Evolutionary conservation across 2,888 invertebrate species (phyloP), one percentile per base, ranked within the genome.

Genomic region (Ectemnius lituratus): DNA sequence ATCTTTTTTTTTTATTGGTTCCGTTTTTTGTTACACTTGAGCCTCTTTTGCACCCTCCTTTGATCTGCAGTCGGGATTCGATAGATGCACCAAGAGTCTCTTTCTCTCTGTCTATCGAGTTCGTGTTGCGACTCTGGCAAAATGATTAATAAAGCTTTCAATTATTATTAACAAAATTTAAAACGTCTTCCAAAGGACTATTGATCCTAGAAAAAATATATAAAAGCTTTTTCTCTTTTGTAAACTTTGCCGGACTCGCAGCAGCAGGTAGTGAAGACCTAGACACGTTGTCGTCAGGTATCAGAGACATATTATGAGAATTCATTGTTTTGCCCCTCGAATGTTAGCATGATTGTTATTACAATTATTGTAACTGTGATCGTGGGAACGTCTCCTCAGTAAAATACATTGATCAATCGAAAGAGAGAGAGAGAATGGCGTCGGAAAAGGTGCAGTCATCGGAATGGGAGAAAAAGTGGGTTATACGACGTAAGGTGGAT

Each of bases 21-120:
- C 62, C 72, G 58, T 75, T 78, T 75, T 81, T 79, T 82, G 78
- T 78, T 71, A 84, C 78, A 84, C 80, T 84, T 77, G 80, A 83
- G 83, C 81, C 84, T 86, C 82, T 82, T 85, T 84, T 86, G 87
- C 88, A 87, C 88, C 80, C 74, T 84, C 80, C 80, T 85, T 76
- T 84, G 75, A 79, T 85, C 79, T 86, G 87, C 88, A 88, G 85
- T 84, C 77, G 78, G 86, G 73, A 83, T 81, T 84, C 81, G 82
- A 83, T 86, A 85, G 85, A 87, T 82, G 84, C 85, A 87, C 86
- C 77, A 81, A 77, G 78, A 84, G 75, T 78, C 70, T 81, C 66
- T 80, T 73, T 79, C 70, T 82, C 71, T 83, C 73, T 79, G 23
- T 79, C 75, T 73, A 77, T 75, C 70, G 62, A 83, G 37, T 65